Evolutionary conservation across 2,888 invertebrate species (phyloP).

Genomic region (Dryomyza anilis): DNA sequence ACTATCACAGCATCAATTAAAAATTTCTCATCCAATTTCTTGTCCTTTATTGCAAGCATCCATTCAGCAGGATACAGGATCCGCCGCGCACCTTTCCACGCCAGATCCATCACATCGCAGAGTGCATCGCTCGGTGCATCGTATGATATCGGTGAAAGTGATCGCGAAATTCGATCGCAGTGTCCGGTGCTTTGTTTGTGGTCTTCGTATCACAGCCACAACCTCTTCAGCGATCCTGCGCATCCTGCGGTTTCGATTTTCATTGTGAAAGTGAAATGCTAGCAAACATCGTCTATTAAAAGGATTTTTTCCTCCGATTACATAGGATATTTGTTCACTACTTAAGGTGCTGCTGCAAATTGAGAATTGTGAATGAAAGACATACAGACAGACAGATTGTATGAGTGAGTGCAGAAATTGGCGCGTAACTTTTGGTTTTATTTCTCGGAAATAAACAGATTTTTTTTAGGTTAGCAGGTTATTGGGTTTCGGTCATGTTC

Average conservation of each 20-base stretch:
- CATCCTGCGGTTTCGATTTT: slow-evolving; percentile 46
- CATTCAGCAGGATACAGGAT: not conserved
- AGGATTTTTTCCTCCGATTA: not conserved
- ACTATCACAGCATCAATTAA: too few species aligned
- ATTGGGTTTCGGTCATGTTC: slow-evolving; percentile 23
- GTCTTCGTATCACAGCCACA: not conserved
- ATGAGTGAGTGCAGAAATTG: slow-evolving; percentile 1
- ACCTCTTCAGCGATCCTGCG: not conserved
- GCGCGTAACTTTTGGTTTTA: not conserved
- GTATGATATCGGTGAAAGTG: slow-evolving; percentile 30
- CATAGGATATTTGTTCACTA: not conserved
- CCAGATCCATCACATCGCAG: not conserved
- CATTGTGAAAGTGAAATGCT: slow-evolving; percentile 51
- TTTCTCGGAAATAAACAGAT: not conserved
- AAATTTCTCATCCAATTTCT: too few species aligned
- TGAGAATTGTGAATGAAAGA: not conserved
- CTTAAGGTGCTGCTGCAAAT: not conserved
- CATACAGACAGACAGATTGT: not conserved
- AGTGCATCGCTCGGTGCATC: not conserved
- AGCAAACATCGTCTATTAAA: not conserved
- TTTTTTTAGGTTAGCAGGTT: slow-evolving; percentile 3
- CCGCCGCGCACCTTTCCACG: not conserved
- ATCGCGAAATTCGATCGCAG: slow-evolving; percentile 51
- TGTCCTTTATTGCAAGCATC: too few species aligned
- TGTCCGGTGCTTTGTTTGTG: slow-evolving; percentile 51